A percentile compares a stretch with the other conserved stretches of the same genome.
These are phyloP conservation scores for Trematomus loennbergii DNA, from an alignment of 2,113 vertebrate genomes.

Conservation along the genomic window DNA sequence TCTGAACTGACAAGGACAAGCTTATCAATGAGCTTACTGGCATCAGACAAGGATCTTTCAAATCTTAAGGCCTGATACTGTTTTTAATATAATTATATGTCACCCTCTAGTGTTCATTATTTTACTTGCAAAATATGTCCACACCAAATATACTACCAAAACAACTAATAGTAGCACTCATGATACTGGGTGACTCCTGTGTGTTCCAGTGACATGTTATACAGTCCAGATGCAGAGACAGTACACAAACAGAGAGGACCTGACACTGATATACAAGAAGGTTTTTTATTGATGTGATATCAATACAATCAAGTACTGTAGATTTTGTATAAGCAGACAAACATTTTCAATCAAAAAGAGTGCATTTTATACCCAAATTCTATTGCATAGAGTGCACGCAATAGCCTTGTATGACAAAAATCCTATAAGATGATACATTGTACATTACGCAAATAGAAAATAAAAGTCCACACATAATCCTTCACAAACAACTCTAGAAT, in stretches of 20 bases:
- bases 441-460: conserved; percentile 80
- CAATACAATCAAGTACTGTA: conserved; percentile 93
- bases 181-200: background rate
- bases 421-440: conserved; percentile 79
- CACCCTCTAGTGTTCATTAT: conserved; percentile 59
- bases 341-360: conserved; percentile 89
- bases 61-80: background rate
- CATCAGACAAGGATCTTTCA: background rate
- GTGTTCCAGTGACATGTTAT: background rate
- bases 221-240: background rate
- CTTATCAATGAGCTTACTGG: background rate
- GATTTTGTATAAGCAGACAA: conserved; percentile 91
- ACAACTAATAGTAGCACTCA: no score
- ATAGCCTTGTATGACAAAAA: conserved; percentile 86
- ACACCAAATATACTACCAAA: background rate
- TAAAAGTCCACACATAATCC: conserved; percentile 80
- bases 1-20: conserved; percentile 6
- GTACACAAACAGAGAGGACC: conserved; percentile 28
- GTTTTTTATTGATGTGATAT: conserved; percentile 94
- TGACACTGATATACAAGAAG: conserved; percentile 74
- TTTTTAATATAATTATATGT: conserved; percentile 9
- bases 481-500: conserved; percentile 82
- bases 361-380: conserved; percentile 91
- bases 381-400: conserved; percentile 90
- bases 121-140: conserved; percentile 1